Evolutionary conservation across 2,797 vertebrate species (phyloP).

Genomic region (Typhlichthys eigenmanni): DNA sequence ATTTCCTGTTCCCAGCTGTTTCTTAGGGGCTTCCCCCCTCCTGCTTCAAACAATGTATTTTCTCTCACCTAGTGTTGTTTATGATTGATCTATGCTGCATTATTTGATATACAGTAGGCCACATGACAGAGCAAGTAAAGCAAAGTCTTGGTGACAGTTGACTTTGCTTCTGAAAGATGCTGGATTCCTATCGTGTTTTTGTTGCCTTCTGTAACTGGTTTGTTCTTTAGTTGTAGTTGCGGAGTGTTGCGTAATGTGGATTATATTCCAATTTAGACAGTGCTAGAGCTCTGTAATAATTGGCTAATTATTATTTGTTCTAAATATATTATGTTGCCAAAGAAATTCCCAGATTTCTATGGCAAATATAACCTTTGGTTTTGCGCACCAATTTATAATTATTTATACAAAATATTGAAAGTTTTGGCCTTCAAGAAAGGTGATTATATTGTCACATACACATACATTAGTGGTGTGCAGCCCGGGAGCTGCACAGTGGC

Average conservation of each 20-base stretch:
- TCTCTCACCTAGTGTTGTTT: conserved; percentile 37
- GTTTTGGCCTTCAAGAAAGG: no score
- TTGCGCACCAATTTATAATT: no score
- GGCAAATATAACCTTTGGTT: no score
- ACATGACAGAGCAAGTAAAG: conserved; percentile 42
- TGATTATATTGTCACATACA: no score
- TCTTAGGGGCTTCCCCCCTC: conserved; percentile 40
- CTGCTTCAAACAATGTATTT: conserved; percentile 35
- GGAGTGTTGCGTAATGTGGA: conserved; percentile 14
- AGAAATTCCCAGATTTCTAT: no score
- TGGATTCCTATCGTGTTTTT: conserved; percentile 18
- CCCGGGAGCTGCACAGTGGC: no score
- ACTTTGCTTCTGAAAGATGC: conserved; percentile 11
- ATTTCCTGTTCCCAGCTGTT: conserved; percentile 65
- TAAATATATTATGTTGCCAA: no score
- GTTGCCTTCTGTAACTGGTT: conserved; percentile 16
- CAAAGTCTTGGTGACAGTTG: conserved; percentile 28
- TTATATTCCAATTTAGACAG: conserved; percentile 2
- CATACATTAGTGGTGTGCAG: no score
- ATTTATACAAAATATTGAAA: no score
- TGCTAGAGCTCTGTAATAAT: neutral
- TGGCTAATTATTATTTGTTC: no score
- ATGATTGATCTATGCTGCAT: conserved; percentile 26
- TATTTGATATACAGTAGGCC: conserved; percentile 27
- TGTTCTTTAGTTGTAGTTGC: conserved; percentile 16